These are phyloP conservation scores for Betta splendens DNA, from an alignment of 2,797 vertebrate genomes.

Conservation along the genomic window DNA sequence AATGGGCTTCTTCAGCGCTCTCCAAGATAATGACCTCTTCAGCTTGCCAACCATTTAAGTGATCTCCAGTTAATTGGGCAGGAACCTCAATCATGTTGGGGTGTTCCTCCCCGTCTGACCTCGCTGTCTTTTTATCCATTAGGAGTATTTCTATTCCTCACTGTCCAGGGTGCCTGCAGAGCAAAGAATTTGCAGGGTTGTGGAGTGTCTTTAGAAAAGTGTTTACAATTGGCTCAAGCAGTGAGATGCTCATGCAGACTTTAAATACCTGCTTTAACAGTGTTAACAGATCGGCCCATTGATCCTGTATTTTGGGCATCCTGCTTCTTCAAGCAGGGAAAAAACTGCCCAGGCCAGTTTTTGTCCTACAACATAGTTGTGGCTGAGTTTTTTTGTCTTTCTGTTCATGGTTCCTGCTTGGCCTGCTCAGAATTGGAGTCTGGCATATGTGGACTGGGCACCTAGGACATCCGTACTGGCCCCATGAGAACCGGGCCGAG, in stretches of 20 bases:
- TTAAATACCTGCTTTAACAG: too few relatives aligned
- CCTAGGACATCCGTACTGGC: conserved; percentile 19
- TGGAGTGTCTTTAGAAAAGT: conserved; percentile 18
- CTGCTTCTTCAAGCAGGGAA: too few relatives aligned
- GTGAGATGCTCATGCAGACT: neutral
- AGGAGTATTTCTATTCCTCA: conserved; percentile 34
- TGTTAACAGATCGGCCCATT: too few relatives aligned
- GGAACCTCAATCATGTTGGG: conserved; percentile 64
- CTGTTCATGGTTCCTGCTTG: conserved; percentile 34
- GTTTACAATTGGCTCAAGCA: conserved; percentile 6
- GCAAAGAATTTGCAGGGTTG: conserved; percentile 22
- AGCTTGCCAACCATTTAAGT: conserved; percentile 61
- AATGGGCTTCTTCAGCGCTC: conserved; percentile 60
- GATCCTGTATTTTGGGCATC: too few relatives aligned
- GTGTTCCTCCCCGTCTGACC: conserved; percentile 37
- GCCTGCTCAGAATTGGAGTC: conserved; percentile 52
- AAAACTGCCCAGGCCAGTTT: neutral
- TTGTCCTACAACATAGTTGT: conserved; percentile 16
- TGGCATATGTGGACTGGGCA: conserved; percentile 52
- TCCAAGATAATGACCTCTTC: conserved; percentile 70
- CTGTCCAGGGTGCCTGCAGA: conserved; percentile 16
- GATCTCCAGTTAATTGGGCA: conserved; percentile 74
- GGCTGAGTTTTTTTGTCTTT: conserved; percentile 10
- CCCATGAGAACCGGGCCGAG: conserved; percentile 13
- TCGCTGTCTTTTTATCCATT: conserved; percentile 51